Conservation (phyloP, 2,797 vertebrate genomes). For the Cichlasoma orientale region DNA sequence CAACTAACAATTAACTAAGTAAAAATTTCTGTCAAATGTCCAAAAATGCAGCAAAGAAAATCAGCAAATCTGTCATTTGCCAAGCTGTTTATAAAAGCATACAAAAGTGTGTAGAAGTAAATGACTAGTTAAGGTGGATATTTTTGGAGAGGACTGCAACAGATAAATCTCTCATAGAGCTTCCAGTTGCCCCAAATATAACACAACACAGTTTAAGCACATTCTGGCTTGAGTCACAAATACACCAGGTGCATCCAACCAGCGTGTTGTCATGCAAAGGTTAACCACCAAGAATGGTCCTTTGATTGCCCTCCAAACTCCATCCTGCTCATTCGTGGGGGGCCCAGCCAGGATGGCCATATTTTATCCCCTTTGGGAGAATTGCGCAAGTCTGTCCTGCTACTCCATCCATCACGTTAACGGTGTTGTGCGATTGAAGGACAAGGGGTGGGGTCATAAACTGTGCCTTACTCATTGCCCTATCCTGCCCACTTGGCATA, state of each 20-base stretch:
- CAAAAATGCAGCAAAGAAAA: not conserved
- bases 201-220: conserved; percentile 11
- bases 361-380: conserved; percentile 50
- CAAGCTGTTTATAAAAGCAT: not conserved
- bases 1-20: too few relatives aligned
- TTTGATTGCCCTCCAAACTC: conserved; percentile 49
- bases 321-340: not conserved
- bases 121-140: not conserved
- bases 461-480: conserved; percentile 30
- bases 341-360: not conserved
- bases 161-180: not conserved
- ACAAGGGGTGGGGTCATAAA: conserved; percentile 53
- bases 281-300: conserved; percentile 26
- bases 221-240: conserved; percentile 22
- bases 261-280: conserved; percentile 11
- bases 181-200: conserved; percentile 15
- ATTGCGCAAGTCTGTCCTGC: conserved; percentile 40
- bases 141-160: not conserved
- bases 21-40: not conserved
- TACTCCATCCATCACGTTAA: conserved; percentile 67
- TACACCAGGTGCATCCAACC: conserved; percentile 3
- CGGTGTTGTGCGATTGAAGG: conserved; percentile 53
- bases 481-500: conserved; percentile 61
- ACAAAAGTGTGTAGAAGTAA: not conserved
- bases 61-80: not conserved